Base-by-base conservation (phyloP, 2,113 vertebrate genomes). In the Alligator sinensis region DNA sequence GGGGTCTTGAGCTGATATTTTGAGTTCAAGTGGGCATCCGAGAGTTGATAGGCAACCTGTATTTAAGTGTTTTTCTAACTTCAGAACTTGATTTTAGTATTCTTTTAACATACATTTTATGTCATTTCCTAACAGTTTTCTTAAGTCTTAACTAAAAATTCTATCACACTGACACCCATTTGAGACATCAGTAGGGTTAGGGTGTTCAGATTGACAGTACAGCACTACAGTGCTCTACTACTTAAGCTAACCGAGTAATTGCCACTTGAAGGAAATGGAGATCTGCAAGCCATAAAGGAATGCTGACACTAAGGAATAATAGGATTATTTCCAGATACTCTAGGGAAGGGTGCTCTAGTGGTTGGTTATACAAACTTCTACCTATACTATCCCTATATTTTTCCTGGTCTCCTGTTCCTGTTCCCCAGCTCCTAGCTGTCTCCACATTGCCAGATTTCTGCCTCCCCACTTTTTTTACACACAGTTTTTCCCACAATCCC, bases 251-350 rank as follows among this genome's bases (percentile, higher is more conserved):
- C 0, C 0, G 89, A 83, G 61, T 30, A 81, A 83, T 86, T 89
- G 80, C 92, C 82, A 96, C 84, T 47, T 81, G 68, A 79, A 55
- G 91, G 92, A 38, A 79, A 87, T 80, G 84, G 89, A 80, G 74
- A 74, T 89, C 64, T 90, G 87, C 84, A 94, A 92, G 93, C 93
- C 95, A 84, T 75, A 70, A 55, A 75, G 75, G 54, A 38, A 68
- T 38, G 79, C 12, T n/a, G 77, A 85, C 82, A 84, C 0, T 1
- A 81, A 70, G 68, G 93, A 94, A 87, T 86, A 66, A 87, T 38
- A 38, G 82, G 22, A 79, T 93, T 58, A 11, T 75, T 93, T 92
- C 85, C 94, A 80, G 55, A 82, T 85, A 91, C 16, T 62, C 3
- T 25, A 77, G 87, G 1, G 3, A 89, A 47, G 81, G 75, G 54